These are phyloP conservation scores for Hyla sarda DNA, from an alignment of 2,113 vertebrate species.

Conservation along the genomic window DNA sequence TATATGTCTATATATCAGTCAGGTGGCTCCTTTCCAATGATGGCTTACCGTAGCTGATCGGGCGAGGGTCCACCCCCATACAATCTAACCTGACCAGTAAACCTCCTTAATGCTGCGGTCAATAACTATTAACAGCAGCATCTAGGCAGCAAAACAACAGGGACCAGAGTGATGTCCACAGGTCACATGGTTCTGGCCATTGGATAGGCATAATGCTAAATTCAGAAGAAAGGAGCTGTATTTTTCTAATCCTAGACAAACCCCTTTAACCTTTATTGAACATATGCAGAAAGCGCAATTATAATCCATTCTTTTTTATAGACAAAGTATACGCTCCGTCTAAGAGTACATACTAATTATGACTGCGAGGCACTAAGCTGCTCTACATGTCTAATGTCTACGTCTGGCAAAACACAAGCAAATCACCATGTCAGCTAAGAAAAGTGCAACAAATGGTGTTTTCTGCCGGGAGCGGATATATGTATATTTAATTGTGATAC, in stretches of 20 bases:
- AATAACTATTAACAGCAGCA: too few species aligned
- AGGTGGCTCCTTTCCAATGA: too few species aligned
- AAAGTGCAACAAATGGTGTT: conserved; percentile 28
- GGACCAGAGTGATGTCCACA: too few species aligned
- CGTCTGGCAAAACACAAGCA: conserved; percentile 6
- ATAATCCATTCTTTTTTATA: neutral
- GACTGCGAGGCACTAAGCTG: neutral
- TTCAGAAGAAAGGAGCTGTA: neutral
- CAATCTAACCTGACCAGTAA: too few species aligned
- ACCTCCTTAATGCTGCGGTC: too few species aligned
- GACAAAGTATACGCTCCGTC: neutral
- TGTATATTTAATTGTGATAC: conserved; percentile 30
- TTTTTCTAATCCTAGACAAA: neutral
- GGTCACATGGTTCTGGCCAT: too few species aligned
- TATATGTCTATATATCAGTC: too few species aligned
- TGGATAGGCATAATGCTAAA: too few species aligned
- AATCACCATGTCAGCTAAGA: neutral
- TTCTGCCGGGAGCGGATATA: conserved; percentile 25
- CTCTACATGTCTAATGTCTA: conserved; percentile 27
- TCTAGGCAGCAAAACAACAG: too few species aligned
- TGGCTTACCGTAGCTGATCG: too few species aligned
- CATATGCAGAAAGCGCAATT: neutral
- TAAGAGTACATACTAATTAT: conserved; percentile 16
- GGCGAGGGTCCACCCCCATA: too few species aligned
- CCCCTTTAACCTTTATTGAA: neutral